Evolutionary conservation across 2,113 vertebrate genomes (phyloP).

Genomic region (Mohoua ochrocephala): DNA sequence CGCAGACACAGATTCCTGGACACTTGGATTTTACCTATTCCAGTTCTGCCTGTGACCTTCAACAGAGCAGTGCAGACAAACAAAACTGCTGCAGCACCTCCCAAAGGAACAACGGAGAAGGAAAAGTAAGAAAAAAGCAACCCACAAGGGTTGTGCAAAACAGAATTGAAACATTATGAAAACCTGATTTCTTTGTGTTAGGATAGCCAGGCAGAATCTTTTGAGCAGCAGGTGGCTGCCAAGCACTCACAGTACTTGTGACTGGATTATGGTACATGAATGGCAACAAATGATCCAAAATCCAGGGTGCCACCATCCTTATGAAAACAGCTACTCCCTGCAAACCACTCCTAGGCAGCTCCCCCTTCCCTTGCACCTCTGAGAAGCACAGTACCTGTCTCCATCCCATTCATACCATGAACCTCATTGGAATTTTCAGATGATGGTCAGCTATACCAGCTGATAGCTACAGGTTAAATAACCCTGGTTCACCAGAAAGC

Average conservation of each 20-base stretch:
- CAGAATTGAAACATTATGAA: not conserved
- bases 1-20: rapidly evolving
- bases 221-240: not conserved
- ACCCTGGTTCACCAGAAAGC: not conserved
- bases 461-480: not conserved
- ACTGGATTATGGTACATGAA: not conserved
- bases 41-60: not conserved
- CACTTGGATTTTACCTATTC: not conserved
- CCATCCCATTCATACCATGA: not conserved
- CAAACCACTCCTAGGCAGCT: not conserved
- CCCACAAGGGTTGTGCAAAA: not conserved
- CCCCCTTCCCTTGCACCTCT: not conserved
- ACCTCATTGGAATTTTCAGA: not conserved
- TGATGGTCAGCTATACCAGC: not conserved
- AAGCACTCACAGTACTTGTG: not conserved
- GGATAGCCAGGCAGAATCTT: not conserved
- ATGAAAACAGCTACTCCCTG: not conserved
- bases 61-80: not conserved
- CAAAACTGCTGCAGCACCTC: not conserved
- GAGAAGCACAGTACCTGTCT: not conserved
- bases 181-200: not conserved
- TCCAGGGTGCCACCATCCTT: not conserved
- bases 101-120: not conserved
- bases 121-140: not conserved
- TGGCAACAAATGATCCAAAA: not conserved